phyloP scores from a whole-genome alignment of 2,888 invertebrate genomes.

The Nephrotoma guestfalica region DNA sequence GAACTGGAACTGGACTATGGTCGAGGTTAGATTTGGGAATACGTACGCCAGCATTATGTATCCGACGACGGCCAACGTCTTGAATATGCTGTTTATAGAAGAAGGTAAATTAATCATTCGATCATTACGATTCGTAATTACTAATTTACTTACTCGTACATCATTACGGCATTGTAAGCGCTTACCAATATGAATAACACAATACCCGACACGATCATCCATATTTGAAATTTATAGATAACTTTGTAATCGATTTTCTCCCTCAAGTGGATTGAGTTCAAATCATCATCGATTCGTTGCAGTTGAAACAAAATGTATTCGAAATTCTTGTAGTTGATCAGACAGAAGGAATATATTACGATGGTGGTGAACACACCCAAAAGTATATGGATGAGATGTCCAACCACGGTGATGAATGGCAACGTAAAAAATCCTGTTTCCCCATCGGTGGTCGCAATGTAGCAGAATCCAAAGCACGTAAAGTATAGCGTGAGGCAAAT shows the following conservation, averaged over 20 bases:
- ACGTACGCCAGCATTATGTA: slow-evolving; percentile 7
- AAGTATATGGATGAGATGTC: neutral
- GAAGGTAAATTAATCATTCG: neutral
- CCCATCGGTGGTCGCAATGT: neutral
- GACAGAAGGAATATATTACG: neutral
- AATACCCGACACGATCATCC: neutral
- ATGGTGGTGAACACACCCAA: neutral
- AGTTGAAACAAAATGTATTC: neutral
- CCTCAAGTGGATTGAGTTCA: neutral
- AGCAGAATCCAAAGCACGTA: neutral
- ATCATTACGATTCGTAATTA: neutral
- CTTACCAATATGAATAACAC: neutral
- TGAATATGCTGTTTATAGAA: neutral
- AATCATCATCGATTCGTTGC: neutral
- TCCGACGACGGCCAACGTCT: neutral
- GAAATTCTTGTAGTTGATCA: neutral
- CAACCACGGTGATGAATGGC: neutral
- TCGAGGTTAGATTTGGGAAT: slow-evolving; percentile 25
- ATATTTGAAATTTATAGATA: slow-evolving; percentile 3
- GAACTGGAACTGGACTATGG: slow-evolving; percentile 27
- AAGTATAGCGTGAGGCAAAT: neutral
- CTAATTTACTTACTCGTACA: neutral
- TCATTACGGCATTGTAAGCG: neutral
- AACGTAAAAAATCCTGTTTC: neutral
- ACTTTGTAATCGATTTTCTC: neutral